Evolutionary conservation across 2,797 vertebrate species (phyloP).

Genomic region (Typhlichthys eigenmanni): DNA sequence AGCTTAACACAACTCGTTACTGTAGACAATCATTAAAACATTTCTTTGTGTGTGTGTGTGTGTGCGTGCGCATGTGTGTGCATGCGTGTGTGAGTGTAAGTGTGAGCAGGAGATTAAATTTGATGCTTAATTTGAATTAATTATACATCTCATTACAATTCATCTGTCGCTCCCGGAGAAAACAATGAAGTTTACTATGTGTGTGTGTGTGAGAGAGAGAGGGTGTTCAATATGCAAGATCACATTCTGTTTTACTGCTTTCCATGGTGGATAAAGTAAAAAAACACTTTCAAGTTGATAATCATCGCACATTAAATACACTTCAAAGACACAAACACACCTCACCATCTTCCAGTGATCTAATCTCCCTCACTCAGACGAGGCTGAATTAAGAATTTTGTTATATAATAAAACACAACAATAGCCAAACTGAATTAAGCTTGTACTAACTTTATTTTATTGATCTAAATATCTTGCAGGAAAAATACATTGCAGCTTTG

Average conservation of each 20-base stretch:
- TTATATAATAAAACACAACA: no score
- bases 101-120: background rate
- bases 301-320: background rate
- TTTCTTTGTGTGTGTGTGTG: slow-evolving; percentile 11
- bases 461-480: no score
- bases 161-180: slow-evolving; percentile 45
- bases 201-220: slow-evolving; percentile 33
- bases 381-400: no score
- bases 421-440: no score
- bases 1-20: slow-evolving; percentile 73
- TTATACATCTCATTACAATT: slow-evolving; percentile 70
- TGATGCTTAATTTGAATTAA: slow-evolving; percentile 67
- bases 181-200: slow-evolving; percentile 24
- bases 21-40: slow-evolving; percentile 73
- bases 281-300: background rate
- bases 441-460: no score
- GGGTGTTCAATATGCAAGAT: slow-evolving; percentile 11
- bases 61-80: slow-evolving; percentile 14
- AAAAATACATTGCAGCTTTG: no score
- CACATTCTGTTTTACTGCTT: background rate
- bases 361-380: no score
- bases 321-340: background rate
- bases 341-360: background rate
- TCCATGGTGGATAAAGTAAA: slow-evolving; percentile 1
- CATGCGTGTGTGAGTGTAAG: slow-evolving; percentile 12